Evolutionary conservation across 2,888 invertebrate species (phyloP).

Genomic region (Stenoptilia bipunctidactyla): DNA sequence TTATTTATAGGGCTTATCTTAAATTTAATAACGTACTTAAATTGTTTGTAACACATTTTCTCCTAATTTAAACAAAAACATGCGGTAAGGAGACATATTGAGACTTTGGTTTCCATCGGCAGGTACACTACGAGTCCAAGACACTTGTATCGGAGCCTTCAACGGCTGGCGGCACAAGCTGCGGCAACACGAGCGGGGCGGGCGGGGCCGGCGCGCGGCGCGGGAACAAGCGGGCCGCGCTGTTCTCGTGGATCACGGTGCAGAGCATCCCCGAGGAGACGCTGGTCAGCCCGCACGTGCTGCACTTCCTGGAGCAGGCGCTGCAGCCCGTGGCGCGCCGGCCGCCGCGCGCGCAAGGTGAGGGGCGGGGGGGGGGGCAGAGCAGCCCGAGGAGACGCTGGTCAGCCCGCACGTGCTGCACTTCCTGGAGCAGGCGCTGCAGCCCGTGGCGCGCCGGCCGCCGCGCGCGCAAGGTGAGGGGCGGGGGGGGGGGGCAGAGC

Average conservation of each 20-base stretch:
- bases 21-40: too few relatives aligned
- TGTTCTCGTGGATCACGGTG: slow-evolving; percentile 96
- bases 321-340: slow-evolving; percentile 88
- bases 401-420: too few relatives aligned
- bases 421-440: too few relatives aligned
- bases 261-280: slow-evolving; percentile 98
- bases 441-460: too few relatives aligned
- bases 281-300: slow-evolving; percentile 95
- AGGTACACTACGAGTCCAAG: slow-evolving; percentile 87
- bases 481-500: too few relatives aligned
- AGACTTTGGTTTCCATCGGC: too few relatives aligned
- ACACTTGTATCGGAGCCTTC: slow-evolving; percentile 75
- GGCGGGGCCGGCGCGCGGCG: slow-evolving; percentile 20
- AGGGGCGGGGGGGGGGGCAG: too few relatives aligned
- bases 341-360: too few relatives aligned
- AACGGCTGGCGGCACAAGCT: slow-evolving; percentile 37
- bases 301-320: slow-evolving; percentile 97
- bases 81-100: too few relatives aligned
- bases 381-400: too few relatives aligned
- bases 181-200: neutral
- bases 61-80: neutral
- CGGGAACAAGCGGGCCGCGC: slow-evolving; percentile 86
- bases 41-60: neutral
- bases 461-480: too few relatives aligned
- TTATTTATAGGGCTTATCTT: too few relatives aligned